Evolutionary conservation across 2,888 invertebrate species (phyloP).

Genomic region (Chaetogeoica ovagalla): DNA sequence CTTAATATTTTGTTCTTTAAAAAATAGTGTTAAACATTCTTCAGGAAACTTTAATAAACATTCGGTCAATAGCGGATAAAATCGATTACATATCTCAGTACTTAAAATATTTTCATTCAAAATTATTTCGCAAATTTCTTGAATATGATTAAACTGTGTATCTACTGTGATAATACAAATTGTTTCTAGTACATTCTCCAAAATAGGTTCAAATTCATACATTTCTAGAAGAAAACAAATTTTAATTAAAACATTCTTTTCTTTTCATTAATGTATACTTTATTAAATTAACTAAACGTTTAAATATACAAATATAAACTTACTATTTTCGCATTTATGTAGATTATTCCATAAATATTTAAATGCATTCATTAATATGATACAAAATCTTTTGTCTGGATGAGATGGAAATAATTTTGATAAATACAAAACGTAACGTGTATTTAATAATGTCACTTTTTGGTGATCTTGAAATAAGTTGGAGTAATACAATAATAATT

Average conservation of each 20-base stretch:
- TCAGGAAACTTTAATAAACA: constrained; percentile 35
- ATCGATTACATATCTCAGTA: not conserved
- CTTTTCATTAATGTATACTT: no score
- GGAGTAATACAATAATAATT: constrained; percentile 13
- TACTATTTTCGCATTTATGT: constrained; percentile 7
- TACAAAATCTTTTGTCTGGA: constrained; percentile 12
- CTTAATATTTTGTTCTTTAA: constrained; percentile 28
- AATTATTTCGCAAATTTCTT: constrained; percentile 38
- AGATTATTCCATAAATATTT: constrained; percentile 20
- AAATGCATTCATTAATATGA: constrained; percentile 27
- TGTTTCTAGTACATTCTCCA: constrained; percentile 24
- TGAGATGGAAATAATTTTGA: constrained; percentile 34
- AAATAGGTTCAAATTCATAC: constrained; percentile 3
- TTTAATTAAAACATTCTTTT: not conserved
- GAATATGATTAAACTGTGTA: constrained; percentile 4
- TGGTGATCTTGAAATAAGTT: constrained; percentile 3
- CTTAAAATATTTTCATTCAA: constrained; percentile 18
- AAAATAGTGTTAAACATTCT: constrained; percentile 2
- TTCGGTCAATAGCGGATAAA: constrained; percentile 7
- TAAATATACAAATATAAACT: not conserved
- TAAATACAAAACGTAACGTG: constrained; percentile 13
- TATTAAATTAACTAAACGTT: not conserved
- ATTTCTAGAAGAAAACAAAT: not conserved
- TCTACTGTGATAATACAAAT: not conserved
- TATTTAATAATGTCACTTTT: constrained; percentile 9